These are phyloP conservation scores for Pseudonaja textilis DNA, from an alignment of 2,113 vertebrate genomes.

Conservation along the genomic window DNA sequence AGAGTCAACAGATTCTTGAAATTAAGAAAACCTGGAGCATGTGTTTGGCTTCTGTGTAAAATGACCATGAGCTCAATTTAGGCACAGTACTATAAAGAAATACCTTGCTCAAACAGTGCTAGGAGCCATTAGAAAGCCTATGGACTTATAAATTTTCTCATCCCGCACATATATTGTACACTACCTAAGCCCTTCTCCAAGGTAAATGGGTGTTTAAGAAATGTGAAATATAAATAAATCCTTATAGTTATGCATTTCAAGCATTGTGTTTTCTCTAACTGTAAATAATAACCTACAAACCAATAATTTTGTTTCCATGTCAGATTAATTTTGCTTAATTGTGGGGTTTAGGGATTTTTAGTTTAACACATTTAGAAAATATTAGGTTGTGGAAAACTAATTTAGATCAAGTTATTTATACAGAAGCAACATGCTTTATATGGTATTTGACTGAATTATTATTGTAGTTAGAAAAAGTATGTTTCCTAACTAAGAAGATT, in stretches of 20 bases:
- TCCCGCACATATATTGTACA: neutral
- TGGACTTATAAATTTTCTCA: neutral
- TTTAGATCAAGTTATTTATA: neutral
- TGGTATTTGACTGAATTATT: neutral
- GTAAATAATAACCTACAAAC: too few species aligned
- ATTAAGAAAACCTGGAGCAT: neutral
- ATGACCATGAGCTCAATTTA: neutral
- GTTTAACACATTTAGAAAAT: neutral
- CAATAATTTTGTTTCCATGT: too few species aligned
- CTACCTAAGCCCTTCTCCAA: too few species aligned
- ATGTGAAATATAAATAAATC: neutral
- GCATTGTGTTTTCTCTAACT: too few species aligned
- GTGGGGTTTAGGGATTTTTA: neutral
- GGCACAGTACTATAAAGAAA: neutral
- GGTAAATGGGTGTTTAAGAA: too few species aligned
- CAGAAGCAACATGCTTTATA: neutral
- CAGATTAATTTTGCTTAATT: too few species aligned
- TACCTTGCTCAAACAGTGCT: neutral
- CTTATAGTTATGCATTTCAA: neutral
- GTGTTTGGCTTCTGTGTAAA: neutral
- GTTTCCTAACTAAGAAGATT: neutral
- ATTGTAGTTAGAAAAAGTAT: neutral
- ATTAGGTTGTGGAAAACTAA: neutral
- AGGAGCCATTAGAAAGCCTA: neutral
- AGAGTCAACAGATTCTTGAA: neutral